Evolutionary conservation across 2,113 vertebrate species (phyloP).

Genomic region (Gambusia affinis): DNA sequence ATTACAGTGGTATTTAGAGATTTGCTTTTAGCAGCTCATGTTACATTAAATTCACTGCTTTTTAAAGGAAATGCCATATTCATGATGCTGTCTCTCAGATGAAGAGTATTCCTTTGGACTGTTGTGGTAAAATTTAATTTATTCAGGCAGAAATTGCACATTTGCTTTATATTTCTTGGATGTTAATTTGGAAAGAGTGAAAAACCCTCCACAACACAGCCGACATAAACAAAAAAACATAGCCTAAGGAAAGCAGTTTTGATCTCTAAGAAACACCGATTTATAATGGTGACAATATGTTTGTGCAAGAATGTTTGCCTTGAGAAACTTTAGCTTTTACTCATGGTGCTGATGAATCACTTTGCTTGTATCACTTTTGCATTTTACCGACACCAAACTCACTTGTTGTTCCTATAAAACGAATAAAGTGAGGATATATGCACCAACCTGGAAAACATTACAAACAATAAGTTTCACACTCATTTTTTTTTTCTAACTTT

Average conservation of each 20-base stretch:
- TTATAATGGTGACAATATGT: not conserved
- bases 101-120: not conserved
- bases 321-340: not conserved
- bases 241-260: not conserved
- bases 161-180: conserved; percentile 18
- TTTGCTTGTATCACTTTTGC: not conserved
- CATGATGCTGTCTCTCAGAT: not conserved
- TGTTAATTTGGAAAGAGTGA: not conserved
- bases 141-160: conserved; percentile 4
- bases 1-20: not conserved
- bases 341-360: not conserved
- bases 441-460: too few relatives aligned
- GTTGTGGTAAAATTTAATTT: conserved; percentile 11
- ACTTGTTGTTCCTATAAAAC: not conserved
- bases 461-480: too few relatives aligned
- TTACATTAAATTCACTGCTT: not conserved
- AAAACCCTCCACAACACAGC: not conserved
- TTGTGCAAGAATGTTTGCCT: not conserved
- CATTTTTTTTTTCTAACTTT: too few relatives aligned
- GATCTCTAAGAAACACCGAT: not conserved
- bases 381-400: not conserved
- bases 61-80: not conserved
- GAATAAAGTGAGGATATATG: not conserved
- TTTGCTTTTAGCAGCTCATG: not conserved
- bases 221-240: not conserved